phyloP scores from a whole-genome alignment of 2,797 vertebrate species.

The Discoglossus pictus region DNA sequence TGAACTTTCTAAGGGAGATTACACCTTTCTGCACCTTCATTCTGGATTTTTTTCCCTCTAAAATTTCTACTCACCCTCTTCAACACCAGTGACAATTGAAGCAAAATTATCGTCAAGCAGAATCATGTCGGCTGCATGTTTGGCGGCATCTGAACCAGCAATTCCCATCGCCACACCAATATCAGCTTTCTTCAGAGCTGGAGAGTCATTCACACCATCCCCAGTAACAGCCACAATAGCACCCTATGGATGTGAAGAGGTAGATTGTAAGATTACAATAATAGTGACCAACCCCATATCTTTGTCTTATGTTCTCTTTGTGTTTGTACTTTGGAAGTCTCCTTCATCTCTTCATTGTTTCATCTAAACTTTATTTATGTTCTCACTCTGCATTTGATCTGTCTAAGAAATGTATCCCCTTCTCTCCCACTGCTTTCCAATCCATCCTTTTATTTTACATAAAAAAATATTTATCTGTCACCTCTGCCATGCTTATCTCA shows the following conservation, averaged over 20 bases:
- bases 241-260: slow-evolving; percentile 43
- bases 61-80: slow-evolving; percentile 53
- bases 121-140: slow-evolving; percentile 52
- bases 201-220: slow-evolving; percentile 52
- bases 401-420: too few relatives aligned
- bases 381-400: neutral
- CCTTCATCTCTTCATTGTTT: too few relatives aligned
- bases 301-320: too few relatives aligned
- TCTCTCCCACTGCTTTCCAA: too few relatives aligned
- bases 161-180: slow-evolving; percentile 54
- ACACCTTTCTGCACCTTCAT: too few relatives aligned
- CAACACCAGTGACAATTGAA: slow-evolving; percentile 54
- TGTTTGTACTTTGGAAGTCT: too few relatives aligned
- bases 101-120: slow-evolving; percentile 52
- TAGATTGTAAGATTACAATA: too few relatives aligned
- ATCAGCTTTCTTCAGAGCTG: slow-evolving; percentile 49
- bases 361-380: neutral
- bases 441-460: too few relatives aligned
- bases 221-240: slow-evolving; percentile 53
- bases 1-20: too few relatives aligned
- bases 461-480: too few relatives aligned
- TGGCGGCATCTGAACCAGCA: slow-evolving; percentile 51
- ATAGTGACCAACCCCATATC: too few relatives aligned
- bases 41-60: too few relatives aligned
- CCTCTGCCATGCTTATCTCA: neutral